Percentiles rank a stretch among this genome's conserved stretches.
phyloP scores from a whole-genome alignment of 2,113 vertebrate species.

The Drymodes brunneopygia region DNA sequence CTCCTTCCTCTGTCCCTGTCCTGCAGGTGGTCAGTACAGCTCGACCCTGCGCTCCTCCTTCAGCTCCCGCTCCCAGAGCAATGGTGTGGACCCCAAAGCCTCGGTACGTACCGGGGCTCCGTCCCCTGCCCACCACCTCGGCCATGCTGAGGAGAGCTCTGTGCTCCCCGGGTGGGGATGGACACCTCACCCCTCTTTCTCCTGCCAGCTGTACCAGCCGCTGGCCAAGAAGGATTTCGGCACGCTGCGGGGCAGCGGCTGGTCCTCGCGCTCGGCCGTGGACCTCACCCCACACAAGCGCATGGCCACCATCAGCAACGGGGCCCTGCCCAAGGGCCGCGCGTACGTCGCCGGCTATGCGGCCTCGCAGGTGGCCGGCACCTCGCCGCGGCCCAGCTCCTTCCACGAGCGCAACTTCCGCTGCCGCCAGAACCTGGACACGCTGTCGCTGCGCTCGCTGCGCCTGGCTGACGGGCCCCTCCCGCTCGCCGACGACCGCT shows the following conservation, averaged over 20 bases:
- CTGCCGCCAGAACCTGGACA: constrained; percentile 72
- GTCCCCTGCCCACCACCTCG: fast-evolving
- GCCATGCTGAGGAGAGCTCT: neutral
- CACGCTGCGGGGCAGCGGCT: constrained; percentile 51
- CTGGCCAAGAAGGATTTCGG: constrained; percentile 18
- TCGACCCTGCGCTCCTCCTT: constrained; percentile 24
- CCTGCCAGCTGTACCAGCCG: neutral
- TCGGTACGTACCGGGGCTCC: neutral
- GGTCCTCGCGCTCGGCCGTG: constrained; percentile 79
- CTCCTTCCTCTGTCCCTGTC: neutral
- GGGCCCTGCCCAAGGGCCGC: neutral
- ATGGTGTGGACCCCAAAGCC: constrained; percentile 33
- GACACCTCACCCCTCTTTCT: fast-evolving
- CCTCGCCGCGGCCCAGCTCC: constrained; percentile 39
- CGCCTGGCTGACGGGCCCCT: constrained; percentile 40
- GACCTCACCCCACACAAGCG: constrained; percentile 62
- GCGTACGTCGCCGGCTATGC: neutral
- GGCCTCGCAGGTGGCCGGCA: neutral
- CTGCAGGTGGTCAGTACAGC: constrained; percentile 14
- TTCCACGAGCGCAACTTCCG: constrained; percentile 60
- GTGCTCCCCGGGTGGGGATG: fast-evolving
- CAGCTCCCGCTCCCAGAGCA: constrained; percentile 65
- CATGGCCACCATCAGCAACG: constrained; percentile 14
- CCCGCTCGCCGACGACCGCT: constrained; percentile 54
- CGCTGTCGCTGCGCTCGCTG: constrained; percentile 77